These are phyloP conservation scores for Eledona agricola DNA, from an alignment of 2,888 invertebrate genomes.

Conservation along the genomic window DNA sequence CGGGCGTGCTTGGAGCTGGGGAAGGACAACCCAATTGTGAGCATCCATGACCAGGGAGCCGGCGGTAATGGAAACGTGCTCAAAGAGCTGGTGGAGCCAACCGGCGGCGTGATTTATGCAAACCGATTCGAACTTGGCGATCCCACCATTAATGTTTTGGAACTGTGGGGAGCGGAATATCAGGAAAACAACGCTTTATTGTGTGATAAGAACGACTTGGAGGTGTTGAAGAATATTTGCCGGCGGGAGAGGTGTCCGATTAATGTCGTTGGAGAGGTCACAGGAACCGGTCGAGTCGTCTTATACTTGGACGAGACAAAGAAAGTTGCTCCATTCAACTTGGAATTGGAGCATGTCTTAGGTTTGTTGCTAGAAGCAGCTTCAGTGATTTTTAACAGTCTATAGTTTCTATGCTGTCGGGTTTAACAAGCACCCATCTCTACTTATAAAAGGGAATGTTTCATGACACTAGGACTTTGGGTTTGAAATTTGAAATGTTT, in stretches of 20 bases:
- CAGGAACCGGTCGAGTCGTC: constrained; percentile 78
- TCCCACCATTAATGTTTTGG: constrained; percentile 90
- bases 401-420: too few species aligned
- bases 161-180: constrained; percentile 98
- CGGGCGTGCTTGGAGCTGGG: constrained; percentile 89
- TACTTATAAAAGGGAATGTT: not conserved
- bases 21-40: constrained; percentile 84
- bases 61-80: constrained; percentile 98
- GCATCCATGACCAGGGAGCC: constrained; percentile 99
- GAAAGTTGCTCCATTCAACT: constrained; percentile 79
- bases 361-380: too few species aligned
- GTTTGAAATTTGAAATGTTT: too few species aligned
- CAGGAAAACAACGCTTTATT: constrained; percentile 95
- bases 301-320: constrained; percentile 73
- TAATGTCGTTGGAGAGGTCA: constrained; percentile 91
- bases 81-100: constrained; percentile 95
- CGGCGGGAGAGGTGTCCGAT: constrained; percentile 91
- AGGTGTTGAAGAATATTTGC: constrained; percentile 75
- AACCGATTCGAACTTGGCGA: constrained; percentile 91
- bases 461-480: too few species aligned
- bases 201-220: constrained; percentile 73
- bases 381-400: too few species aligned
- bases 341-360: constrained; percentile 88
- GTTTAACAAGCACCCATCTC: not conserved
- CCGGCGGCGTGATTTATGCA: constrained; percentile 90